Evolutionary conservation across 2,113 vertebrate species (phyloP).

Genomic region (Rhizomys pruinosus): DNA sequence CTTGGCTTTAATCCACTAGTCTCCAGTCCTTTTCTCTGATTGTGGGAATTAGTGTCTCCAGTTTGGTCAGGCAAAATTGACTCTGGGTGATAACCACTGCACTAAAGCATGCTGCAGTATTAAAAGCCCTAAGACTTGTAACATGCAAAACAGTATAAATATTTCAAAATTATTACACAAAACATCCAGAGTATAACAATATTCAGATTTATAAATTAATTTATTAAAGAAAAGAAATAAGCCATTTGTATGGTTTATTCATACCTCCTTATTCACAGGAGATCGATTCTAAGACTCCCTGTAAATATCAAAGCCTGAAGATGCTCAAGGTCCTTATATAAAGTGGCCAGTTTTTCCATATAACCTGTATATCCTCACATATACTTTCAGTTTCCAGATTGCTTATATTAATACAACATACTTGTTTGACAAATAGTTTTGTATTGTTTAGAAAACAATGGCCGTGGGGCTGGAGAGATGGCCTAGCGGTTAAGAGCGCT

Average conservation of each 20-base stretch:
- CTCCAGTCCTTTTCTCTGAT: not conserved
- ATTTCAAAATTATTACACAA: not conserved
- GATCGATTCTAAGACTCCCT: not conserved
- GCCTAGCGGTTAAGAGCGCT: too few relatives aligned
- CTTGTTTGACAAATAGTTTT: too few relatives aligned
- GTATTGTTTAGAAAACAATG: not conserved
- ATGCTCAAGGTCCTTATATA: not conserved
- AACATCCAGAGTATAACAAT: not conserved
- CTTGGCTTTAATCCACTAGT: not conserved
- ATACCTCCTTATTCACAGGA: not conserved
- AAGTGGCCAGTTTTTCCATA: not conserved
- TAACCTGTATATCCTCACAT: not conserved
- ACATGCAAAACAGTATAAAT: not conserved
- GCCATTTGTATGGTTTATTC: not conserved
- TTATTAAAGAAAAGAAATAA: not conserved
- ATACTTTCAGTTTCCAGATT: not conserved
- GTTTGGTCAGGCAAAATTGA: not conserved
- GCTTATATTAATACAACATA: not conserved
- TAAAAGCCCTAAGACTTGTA: conserved; percentile 14
- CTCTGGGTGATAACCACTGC: not conserved
- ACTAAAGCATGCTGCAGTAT: not conserved
- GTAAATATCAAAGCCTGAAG: not conserved
- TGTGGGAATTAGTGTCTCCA: not conserved
- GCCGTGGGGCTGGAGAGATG: too few relatives aligned
- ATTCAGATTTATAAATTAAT: conserved; percentile 33